These are phyloP conservation scores for Hypanus sabinus DNA, from an alignment of 2,113 vertebrate species.

Conservation along the genomic window DNA sequence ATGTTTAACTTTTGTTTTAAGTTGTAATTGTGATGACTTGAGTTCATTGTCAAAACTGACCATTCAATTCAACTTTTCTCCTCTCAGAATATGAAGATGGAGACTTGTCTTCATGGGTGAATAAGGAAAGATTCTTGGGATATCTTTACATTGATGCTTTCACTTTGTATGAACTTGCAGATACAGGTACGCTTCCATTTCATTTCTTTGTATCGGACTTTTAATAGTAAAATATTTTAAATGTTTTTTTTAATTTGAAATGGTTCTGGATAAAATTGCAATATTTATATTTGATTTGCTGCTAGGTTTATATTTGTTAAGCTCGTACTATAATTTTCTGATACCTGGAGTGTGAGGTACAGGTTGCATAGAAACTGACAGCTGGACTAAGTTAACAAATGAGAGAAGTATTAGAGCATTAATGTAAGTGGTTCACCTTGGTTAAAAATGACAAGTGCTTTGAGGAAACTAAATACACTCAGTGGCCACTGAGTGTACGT, in stretches of 20 bases:
- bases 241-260: not conserved
- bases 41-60: not conserved
- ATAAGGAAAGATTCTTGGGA: constrained; percentile 84
- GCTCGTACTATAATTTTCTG: not conserved
- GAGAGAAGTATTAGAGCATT: not conserved
- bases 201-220: not conserved
- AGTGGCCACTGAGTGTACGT: too few relatives aligned
- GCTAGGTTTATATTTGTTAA: not conserved
- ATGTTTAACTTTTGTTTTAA: not conserved
- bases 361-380: not conserved
- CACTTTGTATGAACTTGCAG: constrained; percentile 87
- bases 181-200: constrained; percentile 67
- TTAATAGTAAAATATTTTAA: too few relatives aligned
- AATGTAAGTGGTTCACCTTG: not conserved
- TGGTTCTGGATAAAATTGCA: not conserved
- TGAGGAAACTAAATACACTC: not conserved
- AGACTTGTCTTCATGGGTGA: constrained; percentile 85
- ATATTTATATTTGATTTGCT: not conserved
- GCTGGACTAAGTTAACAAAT: not conserved
- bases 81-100: constrained; percentile 83
- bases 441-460: not conserved
- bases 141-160: constrained; percentile 89
- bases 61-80: not conserved
- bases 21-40: not conserved
- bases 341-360: not conserved